Base-by-base conservation (phyloP, 1,140 invertebrate genomes). In the Plectrocnemia conspersa region DNA sequence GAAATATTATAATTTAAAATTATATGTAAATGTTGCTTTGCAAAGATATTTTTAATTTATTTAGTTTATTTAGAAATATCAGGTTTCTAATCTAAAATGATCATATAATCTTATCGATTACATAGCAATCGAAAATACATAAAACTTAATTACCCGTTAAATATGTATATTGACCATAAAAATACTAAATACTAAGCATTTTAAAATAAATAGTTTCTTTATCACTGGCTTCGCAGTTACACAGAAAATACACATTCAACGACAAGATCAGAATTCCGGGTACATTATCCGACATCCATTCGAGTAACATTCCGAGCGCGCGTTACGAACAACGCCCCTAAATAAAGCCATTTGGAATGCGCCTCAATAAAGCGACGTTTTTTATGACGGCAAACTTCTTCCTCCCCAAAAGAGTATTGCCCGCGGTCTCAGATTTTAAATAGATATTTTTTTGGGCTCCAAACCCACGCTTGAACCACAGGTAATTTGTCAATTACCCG, bases 271-370 rank as follows among this genome's bases (percentile, higher is more conserved):
- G 41, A 44, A 44, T 44, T 13, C 13, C 18, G n/a, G 41, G 9
- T 44, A 7, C 10, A 44, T 44, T 44, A 18, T 15, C 21, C 29
- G n/a, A 16, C 7, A 18, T 47, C 5, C 36, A 54, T 47, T 54
- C 53, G 13, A 19, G 53, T 47, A 42, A 54, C 53, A 54, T 54
- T 54, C 53, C 44, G 25, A 47, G 23, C 23, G 53, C 21, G 40
- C 29, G 9, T 33, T n/a, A 15, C 13, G 35, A 38, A 38, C 24
- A 33, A 35, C 32, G 25, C 44, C 42, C 21, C n/a, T 19, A 47
- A 44, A 54, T 54, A 38, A 44, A 54, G 44, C 24, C 53, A 54
- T 54, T 54, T 47, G 44, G 53, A 54, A 47, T 54, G 53, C 32
- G 10, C 25, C 27, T 35, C 16, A 40, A 21, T 27, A 19, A 54